Conservation (phyloP, 1,140 invertebrate genomes). For the Drosophila arawakana region DNA sequence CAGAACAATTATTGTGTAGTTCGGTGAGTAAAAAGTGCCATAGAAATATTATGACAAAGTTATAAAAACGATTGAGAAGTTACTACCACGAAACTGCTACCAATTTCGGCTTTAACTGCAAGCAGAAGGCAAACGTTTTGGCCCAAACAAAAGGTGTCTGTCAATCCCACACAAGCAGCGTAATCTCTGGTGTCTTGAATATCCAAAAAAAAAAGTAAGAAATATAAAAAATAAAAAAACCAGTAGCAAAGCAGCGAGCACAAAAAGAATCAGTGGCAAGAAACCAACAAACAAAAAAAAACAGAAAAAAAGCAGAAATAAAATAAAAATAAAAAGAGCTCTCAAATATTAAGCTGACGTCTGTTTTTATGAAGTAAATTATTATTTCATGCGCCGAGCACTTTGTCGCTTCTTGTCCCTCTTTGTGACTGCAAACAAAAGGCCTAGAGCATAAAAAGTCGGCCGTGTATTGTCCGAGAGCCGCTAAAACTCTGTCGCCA, state of each 20-base stretch:
- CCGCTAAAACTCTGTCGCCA: constrained; percentile 69
- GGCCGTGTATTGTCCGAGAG: constrained; percentile 66
- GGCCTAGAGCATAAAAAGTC: constrained; percentile 37
- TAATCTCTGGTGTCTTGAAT: constrained; percentile 59
- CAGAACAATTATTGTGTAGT: constrained; percentile 16
- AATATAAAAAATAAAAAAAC: constrained; percentile 31
- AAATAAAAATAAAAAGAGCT: constrained; percentile 25
- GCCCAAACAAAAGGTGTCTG: constrained; percentile 44
- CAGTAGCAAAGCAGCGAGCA: constrained; percentile 54
- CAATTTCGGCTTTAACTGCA: constrained; percentile 38
- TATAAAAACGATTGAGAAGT: constrained; percentile 25
- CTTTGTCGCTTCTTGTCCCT: constrained; percentile 55
- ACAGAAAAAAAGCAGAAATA: background rate
- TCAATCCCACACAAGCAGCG: constrained; percentile 61
- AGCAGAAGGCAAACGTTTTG: constrained; percentile 29
- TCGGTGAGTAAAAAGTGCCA: constrained; percentile 22
- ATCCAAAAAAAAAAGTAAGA: constrained; percentile 21
- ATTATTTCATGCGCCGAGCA: constrained; percentile 69
- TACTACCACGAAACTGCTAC: constrained; percentile 10
- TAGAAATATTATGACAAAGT: constrained; percentile 55
- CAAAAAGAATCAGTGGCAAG: constrained; percentile 6
- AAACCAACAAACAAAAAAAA: background rate
- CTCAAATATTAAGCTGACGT: constrained; percentile 70
- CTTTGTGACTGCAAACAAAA: constrained; percentile 49
- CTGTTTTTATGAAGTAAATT: constrained; percentile 77